phyloP scores from a whole-genome alignment of 1,140 invertebrate species.

The Drosophila repleta region DNA sequence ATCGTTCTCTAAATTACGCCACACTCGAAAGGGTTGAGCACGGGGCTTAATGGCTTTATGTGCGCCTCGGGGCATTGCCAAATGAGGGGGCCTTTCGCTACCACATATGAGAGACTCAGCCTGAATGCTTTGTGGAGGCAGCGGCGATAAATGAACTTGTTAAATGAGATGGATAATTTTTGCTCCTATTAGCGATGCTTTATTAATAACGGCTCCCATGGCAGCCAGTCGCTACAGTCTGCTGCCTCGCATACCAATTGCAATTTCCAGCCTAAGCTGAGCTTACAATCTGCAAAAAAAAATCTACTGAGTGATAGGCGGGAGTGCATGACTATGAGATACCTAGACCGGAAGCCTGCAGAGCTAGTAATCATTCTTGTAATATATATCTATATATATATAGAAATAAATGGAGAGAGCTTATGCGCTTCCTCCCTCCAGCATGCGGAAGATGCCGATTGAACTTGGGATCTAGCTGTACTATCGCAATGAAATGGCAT shows the following conservation, averaged over 20 bases:
- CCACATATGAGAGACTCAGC: slow-evolving; percentile 4
- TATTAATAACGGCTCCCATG: not conserved
- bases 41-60: slow-evolving; percentile 75
- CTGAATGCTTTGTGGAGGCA: slow-evolving; percentile 32
- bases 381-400: too few species aligned
- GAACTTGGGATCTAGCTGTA: too few species aligned
- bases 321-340: too few species aligned
- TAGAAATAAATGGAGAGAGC: too few species aligned
- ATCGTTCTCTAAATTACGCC: slow-evolving; percentile 62
- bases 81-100: slow-evolving; percentile 63
- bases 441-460: too few species aligned
- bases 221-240: not conserved
- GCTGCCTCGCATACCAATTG: not conserved
- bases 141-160: slow-evolving; percentile 44
- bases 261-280: not conserved
- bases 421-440: too few species aligned
- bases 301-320: too few species aligned
- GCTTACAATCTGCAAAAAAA: not conserved
- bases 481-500: too few species aligned
- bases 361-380: too few species aligned
- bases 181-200: slow-evolving; percentile 4
- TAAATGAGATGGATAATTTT: slow-evolving; percentile 33
- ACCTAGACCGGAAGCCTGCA: too few species aligned
- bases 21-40: slow-evolving; percentile 59
- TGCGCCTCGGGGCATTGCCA: slow-evolving; percentile 67